Conservation (phyloP, 23 tunicate genomes). For the Phallusia fumigata region DNA sequence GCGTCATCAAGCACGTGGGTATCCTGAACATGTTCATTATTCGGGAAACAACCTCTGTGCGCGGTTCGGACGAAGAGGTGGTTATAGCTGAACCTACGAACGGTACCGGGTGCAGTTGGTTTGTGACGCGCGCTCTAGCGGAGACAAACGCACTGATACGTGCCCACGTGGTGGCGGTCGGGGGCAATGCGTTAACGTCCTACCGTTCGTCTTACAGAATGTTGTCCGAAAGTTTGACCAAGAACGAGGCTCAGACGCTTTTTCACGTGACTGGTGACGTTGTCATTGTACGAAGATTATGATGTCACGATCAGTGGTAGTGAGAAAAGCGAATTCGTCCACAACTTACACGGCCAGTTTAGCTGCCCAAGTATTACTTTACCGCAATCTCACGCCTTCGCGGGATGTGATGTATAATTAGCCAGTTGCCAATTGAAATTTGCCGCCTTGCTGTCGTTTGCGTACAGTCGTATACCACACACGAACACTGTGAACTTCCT, state of each 20-base stretch:
- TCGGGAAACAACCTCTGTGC: slow-evolving; percentile 77
- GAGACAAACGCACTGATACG: slow-evolving; percentile 71
- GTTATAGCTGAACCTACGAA: slow-evolving; percentile 55
- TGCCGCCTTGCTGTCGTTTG: background rate
- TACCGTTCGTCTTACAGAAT: slow-evolving; percentile 44
- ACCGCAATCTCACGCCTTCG: slow-evolving; percentile 10
- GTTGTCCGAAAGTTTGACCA: slow-evolving; percentile 67
- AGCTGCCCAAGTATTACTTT: background rate
- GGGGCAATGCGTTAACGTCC: slow-evolving; percentile 81
- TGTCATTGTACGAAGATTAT: slow-evolving; percentile 6
- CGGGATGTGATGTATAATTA: background rate
- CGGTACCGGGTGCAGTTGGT: slow-evolving; percentile 82
- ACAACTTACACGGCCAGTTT: background rate
- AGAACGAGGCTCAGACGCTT: slow-evolving; percentile 89
- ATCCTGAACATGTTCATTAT: slow-evolving; percentile 72
- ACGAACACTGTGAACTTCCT: background rate
- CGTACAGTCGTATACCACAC: background rate
- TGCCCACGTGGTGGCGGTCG: slow-evolving; percentile 82
- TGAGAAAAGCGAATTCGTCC: background rate
- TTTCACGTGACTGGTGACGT: slow-evolving; percentile 91
- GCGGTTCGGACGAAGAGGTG: slow-evolving; percentile 75
- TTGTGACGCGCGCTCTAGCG: slow-evolving; percentile 72
- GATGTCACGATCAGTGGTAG: background rate
- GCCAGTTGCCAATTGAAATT: background rate
- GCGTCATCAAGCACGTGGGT: slow-evolving; percentile 40